Percentiles rank a stretch among this genome's conserved stretches.
These are phyloP conservation scores for Catharus ustulatus DNA, from an alignment of 2,797 vertebrate genomes.

Conservation along the genomic window DNA sequence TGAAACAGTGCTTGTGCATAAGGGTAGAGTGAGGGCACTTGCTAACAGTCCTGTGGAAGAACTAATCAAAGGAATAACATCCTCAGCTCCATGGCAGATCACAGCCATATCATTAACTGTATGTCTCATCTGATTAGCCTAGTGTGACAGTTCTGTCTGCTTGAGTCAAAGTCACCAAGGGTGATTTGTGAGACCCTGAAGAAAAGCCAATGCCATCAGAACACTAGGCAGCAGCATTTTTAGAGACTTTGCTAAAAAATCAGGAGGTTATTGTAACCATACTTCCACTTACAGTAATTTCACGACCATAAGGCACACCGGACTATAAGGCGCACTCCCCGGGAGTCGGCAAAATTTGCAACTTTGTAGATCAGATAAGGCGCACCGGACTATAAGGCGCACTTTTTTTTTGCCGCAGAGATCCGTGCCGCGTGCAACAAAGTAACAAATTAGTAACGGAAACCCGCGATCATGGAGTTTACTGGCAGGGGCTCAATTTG, in stretches of 20 bases:
- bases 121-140: slow-evolving; percentile 51
- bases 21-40: background rate
- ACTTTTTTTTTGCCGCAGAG: no score
- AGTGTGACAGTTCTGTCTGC: slow-evolving; percentile 13
- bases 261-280: background rate
- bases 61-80: slow-evolving; percentile 50
- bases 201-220: background rate
- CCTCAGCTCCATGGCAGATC: background rate
- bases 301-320: no score
- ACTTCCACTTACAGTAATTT: background rate
- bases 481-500: no score
- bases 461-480: no score
- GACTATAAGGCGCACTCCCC: no score
- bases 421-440: no score
- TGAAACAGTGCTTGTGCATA: background rate
- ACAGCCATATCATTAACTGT: background rate
- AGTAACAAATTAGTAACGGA: no score
- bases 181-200: background rate
- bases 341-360: no score
- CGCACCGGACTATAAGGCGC: no score
- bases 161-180: slow-evolving; percentile 10
- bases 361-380: no score
- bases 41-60: background rate
- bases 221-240: background rate
- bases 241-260: background rate